Evolutionary conservation across 2,113 vertebrate species (phyloP).

Genomic region (Helogale parvula): DNA sequence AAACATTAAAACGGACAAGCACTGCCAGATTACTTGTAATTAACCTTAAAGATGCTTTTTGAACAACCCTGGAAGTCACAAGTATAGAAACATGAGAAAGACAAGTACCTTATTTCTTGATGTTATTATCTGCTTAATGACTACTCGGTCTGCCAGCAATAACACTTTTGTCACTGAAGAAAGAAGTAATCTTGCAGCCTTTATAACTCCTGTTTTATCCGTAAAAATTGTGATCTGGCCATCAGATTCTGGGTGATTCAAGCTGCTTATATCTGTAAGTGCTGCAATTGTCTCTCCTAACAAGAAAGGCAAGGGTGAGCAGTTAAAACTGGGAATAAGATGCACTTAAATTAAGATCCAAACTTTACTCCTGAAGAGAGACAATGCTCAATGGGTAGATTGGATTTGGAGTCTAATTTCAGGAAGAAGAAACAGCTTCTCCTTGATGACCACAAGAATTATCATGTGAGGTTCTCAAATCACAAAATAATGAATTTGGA

Average conservation of each 20-base stretch:
- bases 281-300: constrained; percentile 96
- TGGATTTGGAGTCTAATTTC: background rate
- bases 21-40: background rate
- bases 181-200: constrained; percentile 95
- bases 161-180: constrained; percentile 98
- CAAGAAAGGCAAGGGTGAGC: background rate
- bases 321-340: background rate
- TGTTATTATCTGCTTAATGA: constrained; percentile 98
- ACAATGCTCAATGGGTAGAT: background rate
- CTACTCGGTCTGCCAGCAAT: constrained; percentile 96
- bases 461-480: background rate
- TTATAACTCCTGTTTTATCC: constrained; percentile 95
- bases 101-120: constrained; percentile 96
- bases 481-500: background rate
- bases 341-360: background rate
- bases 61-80: background rate
- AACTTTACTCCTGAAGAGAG: background rate
- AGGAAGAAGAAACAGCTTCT: background rate
- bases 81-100: constrained; percentile 46
- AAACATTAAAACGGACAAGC: background rate
- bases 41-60: background rate
- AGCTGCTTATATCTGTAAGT: constrained; percentile 90
- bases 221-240: constrained; percentile 92
- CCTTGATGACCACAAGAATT: background rate
- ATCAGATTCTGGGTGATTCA: constrained; percentile 86